Percentiles rank a stretch among this genome's conserved stretches.
Evolutionary conservation across 92 coral and sea anemone genomes (phyloP).

Genomic region (Porites divaricata): DNA sequence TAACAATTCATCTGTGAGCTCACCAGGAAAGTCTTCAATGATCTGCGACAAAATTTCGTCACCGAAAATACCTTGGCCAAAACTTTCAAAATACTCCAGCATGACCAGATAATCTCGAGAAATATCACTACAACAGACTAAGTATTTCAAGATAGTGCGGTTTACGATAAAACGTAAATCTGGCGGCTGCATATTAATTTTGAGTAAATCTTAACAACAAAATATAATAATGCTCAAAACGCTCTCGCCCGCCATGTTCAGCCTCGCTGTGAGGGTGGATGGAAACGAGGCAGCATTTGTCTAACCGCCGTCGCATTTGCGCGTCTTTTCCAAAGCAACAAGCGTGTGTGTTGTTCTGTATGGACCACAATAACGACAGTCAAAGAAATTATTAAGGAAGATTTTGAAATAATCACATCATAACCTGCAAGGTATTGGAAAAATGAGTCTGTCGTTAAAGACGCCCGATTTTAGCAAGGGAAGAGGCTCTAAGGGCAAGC

Average conservation of each 20-base stretch:
- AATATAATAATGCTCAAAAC: not conserved
- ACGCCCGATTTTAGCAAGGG: conserved; percentile 96
- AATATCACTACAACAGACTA: conserved; percentile 57
- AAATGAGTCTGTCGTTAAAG: conserved; percentile 92
- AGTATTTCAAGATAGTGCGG: conserved; percentile 58
- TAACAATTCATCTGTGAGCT: conserved; percentile 76
- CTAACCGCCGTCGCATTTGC: conserved; percentile 65
- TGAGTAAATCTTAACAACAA: too few species aligned
- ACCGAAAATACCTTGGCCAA: conserved; percentile 64
- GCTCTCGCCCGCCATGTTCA: conserved; percentile 23
- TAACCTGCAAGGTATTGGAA: not conserved
- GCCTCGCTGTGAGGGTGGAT: not conserved
- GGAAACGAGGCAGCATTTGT: not conserved
- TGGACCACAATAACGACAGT: not conserved
- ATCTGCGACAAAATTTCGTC: conserved; percentile 69
- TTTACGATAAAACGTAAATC: conserved; percentile 62
- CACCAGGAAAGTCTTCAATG: conserved; percentile 60
- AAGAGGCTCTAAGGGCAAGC: conserved; percentile 83
- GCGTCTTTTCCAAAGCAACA: conserved; percentile 80
- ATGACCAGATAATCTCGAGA: conserved; percentile 51
- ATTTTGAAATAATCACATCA: not conserved
- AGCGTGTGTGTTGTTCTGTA: conserved; percentile 29
- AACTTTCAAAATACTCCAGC: conserved; percentile 49
- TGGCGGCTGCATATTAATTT: conserved; percentile 70
- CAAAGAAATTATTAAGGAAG: not conserved